Conservation (phyloP, 2,888 invertebrate genomes). For the Mactromeris polynyma region DNA sequence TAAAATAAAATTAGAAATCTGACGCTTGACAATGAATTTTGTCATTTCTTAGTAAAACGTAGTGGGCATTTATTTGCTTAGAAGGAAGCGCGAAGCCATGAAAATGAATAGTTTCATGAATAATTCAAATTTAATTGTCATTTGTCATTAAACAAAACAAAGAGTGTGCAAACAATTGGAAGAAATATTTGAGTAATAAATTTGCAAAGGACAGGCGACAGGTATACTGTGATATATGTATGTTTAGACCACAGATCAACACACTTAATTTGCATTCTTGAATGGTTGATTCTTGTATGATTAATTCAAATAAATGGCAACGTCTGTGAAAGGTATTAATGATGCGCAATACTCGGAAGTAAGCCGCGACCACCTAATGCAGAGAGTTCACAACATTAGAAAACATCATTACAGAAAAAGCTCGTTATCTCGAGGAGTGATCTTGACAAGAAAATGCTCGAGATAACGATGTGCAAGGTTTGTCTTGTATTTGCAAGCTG, state of each 20-base stretch:
- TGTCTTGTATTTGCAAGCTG: too few relatives aligned
- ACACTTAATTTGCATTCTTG: not conserved
- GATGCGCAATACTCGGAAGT: too few relatives aligned
- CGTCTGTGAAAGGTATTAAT: too few relatives aligned
- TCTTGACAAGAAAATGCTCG: too few relatives aligned
- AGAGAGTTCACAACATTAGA: too few relatives aligned
- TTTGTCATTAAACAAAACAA: constrained; percentile 13
- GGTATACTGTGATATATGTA: not conserved
- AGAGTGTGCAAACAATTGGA: not conserved
- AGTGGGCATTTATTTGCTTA: not conserved
- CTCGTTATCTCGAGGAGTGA: too few relatives aligned
- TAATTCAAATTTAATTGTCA: not conserved
- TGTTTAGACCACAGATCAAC: not conserved
- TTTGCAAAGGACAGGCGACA: not conserved
- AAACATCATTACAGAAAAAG: too few relatives aligned
- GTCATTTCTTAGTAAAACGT: not conserved
- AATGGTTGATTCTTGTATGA: too few relatives aligned
- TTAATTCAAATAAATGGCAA: too few relatives aligned
- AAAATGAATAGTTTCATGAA: not conserved
- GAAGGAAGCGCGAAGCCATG: not conserved
- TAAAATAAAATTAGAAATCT: not conserved
- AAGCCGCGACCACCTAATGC: too few relatives aligned
- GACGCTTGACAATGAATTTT: too few relatives aligned
- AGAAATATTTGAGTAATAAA: not conserved
- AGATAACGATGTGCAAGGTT: too few relatives aligned